These are phyloP conservation scores for Megastigmus dorsalis DNA, from an alignment of 2,888 invertebrate genomes.

Conservation along the genomic window DNA sequence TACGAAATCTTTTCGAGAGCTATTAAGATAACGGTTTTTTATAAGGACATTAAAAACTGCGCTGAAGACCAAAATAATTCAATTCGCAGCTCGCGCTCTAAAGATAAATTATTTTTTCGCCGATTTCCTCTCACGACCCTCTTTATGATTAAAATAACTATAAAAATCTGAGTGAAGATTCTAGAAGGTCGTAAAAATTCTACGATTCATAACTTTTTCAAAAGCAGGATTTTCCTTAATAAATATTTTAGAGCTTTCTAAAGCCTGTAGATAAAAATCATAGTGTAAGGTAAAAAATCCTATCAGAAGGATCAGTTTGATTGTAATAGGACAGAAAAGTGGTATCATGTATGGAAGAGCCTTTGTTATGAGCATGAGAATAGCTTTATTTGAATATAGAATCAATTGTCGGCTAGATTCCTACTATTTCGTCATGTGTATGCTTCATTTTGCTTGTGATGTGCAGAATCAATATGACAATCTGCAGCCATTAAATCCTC, in stretches of 20 bases:
- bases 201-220: not conserved
- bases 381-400: not conserved
- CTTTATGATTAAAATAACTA: slow-evolving; percentile 12
- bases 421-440: not conserved
- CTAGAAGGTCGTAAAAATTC: slow-evolving; percentile 12
- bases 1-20: no score
- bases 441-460: not conserved
- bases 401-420: not conserved
- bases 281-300: not conserved
- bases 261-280: not conserved
- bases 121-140: not conserved
- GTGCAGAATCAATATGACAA: slow-evolving; percentile 19
- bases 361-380: no score
- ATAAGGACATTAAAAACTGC: no score
- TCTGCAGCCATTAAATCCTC: slow-evolving; percentile 24
- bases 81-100: no score
- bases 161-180: not conserved
- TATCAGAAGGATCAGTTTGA: not conserved
- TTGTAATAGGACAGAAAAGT: not conserved
- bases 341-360: no score
- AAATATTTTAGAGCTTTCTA: slow-evolving; percentile 21
- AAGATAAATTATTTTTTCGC: not conserved
- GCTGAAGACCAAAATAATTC: no score
- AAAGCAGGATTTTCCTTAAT: slow-evolving; percentile 18
- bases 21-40: no score